A percentile compares a stretch with the other conserved stretches of the same genome.
Conservation (phyloP, 2,888 invertebrate species). For the Macrostomum cliftonense region DNA sequence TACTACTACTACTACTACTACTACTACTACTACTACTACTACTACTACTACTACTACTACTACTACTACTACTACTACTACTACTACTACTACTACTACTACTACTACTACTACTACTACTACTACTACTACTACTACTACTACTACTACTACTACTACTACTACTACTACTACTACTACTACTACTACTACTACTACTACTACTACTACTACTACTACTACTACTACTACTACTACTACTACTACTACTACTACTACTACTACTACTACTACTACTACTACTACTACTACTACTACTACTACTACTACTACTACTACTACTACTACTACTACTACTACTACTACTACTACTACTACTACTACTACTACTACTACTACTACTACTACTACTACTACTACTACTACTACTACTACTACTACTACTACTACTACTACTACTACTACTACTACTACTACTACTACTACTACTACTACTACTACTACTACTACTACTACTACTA, state of each 20-base stretch:
- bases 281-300: background rate
- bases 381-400: background rate
- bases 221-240: background rate
- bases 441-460: background rate
- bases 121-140: conserved; percentile 1
- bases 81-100: background rate
- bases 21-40: background rate
- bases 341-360: background rate
- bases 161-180: conserved; percentile 1
- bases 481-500: background rate
- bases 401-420: background rate
- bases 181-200: conserved; percentile 1
- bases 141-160: background rate
- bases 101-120: background rate
- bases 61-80: conserved; percentile 1
- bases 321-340: background rate
- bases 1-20: background rate
- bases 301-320: background rate
- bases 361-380: background rate
- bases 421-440: background rate
- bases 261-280: background rate
- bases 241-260: background rate
- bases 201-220: background rate
- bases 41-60: background rate
- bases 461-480: background rate